Evolutionary conservation across 1,140 invertebrate species (phyloP).

Genomic region (Drosophila repletoides): DNA sequence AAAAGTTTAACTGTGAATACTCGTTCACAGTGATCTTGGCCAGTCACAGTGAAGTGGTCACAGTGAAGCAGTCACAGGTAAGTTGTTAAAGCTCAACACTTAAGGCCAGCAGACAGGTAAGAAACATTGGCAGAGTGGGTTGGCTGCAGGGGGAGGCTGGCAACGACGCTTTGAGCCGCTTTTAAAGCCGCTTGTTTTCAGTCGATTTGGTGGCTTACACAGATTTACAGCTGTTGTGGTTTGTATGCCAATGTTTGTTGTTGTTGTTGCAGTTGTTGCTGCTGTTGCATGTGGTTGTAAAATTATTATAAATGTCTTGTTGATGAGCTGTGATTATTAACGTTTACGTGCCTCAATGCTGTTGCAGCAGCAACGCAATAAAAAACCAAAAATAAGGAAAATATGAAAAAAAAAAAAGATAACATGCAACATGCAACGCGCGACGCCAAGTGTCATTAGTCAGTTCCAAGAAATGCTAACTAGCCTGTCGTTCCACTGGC

Average conservation of each 20-base stretch:
- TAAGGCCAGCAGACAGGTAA: too few species aligned
- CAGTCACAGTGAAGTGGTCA: too few species aligned
- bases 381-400: background rate
- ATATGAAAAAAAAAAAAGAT: too few species aligned
- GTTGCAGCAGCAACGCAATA: slow-evolving; percentile 4
- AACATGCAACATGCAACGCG: slow-evolving; percentile 52
- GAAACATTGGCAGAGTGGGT: too few species aligned
- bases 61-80: too few species aligned
- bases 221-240: slow-evolving; percentile 30
- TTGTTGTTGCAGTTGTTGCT: slow-evolving; percentile 1
- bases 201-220: slow-evolving; percentile 46
- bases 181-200: slow-evolving; percentile 40
- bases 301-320: slow-evolving; percentile 78
- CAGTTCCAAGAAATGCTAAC: slow-evolving; percentile 68
- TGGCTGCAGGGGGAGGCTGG: slow-evolving; percentile 1
- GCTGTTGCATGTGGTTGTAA: slow-evolving; percentile 54
- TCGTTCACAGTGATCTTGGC: too few species aligned
- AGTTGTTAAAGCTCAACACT: too few species aligned
- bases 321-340: slow-evolving; percentile 79
- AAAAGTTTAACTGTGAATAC: too few species aligned
- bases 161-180: slow-evolving; percentile 12
- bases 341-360: slow-evolving; percentile 73
- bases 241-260: slow-evolving; percentile 5
- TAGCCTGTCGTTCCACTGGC: slow-evolving; percentile 54
- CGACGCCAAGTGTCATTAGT: slow-evolving; percentile 70